Percentiles rank a stretch among this genome's conserved stretches.
Evolutionary conservation across 2,888 invertebrate species (phyloP).

Genomic region (Heteromurus nitidus): DNA sequence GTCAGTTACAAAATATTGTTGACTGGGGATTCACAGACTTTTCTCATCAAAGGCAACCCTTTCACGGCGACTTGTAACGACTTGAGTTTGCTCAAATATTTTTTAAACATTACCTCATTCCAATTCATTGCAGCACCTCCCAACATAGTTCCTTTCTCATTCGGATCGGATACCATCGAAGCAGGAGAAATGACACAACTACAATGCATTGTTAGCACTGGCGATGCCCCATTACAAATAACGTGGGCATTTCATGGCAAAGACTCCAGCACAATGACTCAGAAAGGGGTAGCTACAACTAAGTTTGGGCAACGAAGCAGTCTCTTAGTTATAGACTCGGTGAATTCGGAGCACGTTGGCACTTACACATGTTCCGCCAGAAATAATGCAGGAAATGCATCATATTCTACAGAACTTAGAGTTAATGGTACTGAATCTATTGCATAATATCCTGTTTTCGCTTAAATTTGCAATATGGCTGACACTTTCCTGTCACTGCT

Average conservation of each 20-base stretch:
- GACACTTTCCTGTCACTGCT: too few relatives aligned
- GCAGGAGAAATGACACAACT: conserved; percentile 84
- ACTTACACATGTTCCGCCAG: conserved; percentile 83
- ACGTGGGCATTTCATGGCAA: conserved; percentile 73
- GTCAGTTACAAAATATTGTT: conserved; percentile 82
- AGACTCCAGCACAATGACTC: conserved; percentile 77
- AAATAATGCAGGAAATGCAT: conserved; percentile 82
- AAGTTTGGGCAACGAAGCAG: conserved; percentile 79
- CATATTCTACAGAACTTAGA: conserved; percentile 82
- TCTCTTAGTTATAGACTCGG: conserved; percentile 71
- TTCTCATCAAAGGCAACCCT: background rate
- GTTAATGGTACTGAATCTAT: conserved; percentile 78
- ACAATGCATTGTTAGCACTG: conserved; percentile 82
- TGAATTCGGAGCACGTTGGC: conserved; percentile 81
- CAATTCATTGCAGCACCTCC: conserved; percentile 75
- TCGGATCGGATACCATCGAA: conserved; percentile 81
- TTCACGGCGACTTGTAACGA: too few relatives aligned
- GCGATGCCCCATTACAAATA: conserved; percentile 75
- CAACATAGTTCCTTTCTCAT: conserved; percentile 79
- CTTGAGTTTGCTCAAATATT: background rate
- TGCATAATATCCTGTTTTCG: background rate
- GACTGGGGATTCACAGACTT: conserved; percentile 84
- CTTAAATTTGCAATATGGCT: too few relatives aligned
- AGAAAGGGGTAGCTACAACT: conserved; percentile 77
- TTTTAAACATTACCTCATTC: too few relatives aligned